A percentile compares a stretch with the other conserved stretches of the same genome.
Evolutionary conservation across 37 sponge, comb jelly and placozoan species (phyloP).

Genomic region (Diacarnus erythraeanus): DNA sequence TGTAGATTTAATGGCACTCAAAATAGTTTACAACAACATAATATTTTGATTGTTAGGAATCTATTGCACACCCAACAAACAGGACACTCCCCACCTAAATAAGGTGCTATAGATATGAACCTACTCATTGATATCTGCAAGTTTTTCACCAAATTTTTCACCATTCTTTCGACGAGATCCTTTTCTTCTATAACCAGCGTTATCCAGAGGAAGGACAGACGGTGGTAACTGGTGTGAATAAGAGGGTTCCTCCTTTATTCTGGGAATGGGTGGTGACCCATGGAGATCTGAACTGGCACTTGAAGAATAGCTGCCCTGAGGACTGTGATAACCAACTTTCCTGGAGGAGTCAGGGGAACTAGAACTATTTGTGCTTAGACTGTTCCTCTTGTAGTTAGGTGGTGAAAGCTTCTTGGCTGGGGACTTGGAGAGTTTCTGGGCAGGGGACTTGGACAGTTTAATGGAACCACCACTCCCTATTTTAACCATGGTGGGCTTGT

Average conservation of each 20-base stretch:
- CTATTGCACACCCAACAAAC: too few species aligned
- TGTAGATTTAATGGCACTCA: too few species aligned
- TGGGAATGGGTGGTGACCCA: background rate
- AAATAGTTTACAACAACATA: too few species aligned
- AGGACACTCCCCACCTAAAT: too few species aligned
- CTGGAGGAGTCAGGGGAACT: constrained; percentile 33
- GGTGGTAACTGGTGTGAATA: background rate
- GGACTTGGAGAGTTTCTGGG: background rate
- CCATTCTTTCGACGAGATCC: too few species aligned
- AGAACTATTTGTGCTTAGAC: constrained; percentile 1
- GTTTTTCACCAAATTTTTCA: too few species aligned
- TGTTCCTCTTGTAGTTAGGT: background rate
- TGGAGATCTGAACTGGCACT: background rate
- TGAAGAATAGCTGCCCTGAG: background rate
- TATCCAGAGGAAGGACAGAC: background rate
- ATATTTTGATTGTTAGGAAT: too few species aligned
- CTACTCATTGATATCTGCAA: too few species aligned
- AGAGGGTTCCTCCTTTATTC: background rate
- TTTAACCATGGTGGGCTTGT: constrained; percentile 8
- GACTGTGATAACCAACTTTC: background rate
- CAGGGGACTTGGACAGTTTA: background rate
- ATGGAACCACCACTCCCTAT: background rate
- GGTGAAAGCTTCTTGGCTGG: background rate
- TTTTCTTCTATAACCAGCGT: background rate
- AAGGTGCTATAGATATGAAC: too few species aligned